Evolutionary conservation across 2,797 vertebrate genomes (phyloP).

Genomic region (Rhinoraja longicauda): DNA sequence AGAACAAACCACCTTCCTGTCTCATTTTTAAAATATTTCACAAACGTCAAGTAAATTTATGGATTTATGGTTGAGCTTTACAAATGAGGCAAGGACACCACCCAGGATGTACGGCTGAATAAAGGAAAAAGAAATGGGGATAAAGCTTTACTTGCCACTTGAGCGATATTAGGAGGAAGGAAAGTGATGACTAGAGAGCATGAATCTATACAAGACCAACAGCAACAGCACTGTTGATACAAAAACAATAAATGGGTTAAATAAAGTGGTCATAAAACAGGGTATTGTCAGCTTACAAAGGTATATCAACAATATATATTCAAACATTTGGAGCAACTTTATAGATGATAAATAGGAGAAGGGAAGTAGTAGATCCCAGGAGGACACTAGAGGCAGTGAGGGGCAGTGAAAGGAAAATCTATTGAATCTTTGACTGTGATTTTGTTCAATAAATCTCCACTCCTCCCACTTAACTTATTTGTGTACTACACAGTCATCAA

Average conservation of each 20-base stretch:
- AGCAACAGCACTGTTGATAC: no score
- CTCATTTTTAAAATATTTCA: not conserved
- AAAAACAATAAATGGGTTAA: no score
- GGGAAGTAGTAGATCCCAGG: no score
- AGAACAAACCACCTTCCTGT: not conserved
- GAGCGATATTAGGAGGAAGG: not conserved
- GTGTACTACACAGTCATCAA: not conserved
- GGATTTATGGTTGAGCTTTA: not conserved
- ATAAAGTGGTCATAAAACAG: no score
- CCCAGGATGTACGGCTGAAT: not conserved
- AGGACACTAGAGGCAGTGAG: no score
- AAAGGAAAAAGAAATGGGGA: no score
- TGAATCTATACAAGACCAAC: not conserved
- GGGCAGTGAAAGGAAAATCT: no score
- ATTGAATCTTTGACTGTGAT: no score
- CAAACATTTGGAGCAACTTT: no score
- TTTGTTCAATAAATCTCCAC: not conserved
- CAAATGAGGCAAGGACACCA: not conserved
- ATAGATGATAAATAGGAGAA: no score
- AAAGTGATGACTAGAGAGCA: not conserved
- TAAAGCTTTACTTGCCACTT: not conserved
- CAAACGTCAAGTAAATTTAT: not conserved
- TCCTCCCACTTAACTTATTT: not conserved
- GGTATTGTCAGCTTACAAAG: no score
- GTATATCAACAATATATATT: no score